Conservation (phyloP, 2,797 vertebrate genomes). For the Eurystomus glaucurus region DNA sequence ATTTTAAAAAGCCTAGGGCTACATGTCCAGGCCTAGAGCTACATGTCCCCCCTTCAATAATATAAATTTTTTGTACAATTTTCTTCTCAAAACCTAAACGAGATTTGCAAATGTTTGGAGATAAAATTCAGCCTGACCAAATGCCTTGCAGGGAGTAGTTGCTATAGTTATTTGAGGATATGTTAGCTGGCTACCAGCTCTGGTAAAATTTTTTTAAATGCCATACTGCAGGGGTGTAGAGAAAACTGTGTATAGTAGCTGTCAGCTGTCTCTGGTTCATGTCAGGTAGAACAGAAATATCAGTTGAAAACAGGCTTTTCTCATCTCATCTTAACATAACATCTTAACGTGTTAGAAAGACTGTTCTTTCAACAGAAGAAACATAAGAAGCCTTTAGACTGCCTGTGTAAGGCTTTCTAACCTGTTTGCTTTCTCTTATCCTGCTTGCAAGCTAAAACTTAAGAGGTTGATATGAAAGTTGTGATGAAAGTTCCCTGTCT, state of each 20-base stretch:
- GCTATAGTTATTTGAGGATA: neutral
- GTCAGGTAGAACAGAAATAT: neutral
- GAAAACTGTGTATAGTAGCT: neutral
- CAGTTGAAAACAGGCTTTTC: neutral
- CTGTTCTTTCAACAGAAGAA: neutral
- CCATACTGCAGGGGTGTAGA: neutral
- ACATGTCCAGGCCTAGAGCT: too few species aligned
- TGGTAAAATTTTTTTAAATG: neutral
- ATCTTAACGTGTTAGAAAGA: neutral
- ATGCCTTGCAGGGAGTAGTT: neutral
- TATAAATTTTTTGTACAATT: accelerated
- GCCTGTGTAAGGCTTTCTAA: neutral
- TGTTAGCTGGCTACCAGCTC: neutral
- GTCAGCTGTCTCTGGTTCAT: neutral
- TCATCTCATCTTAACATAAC: neutral
- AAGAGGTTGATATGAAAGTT: neutral
- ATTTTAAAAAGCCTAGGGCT: too few species aligned
- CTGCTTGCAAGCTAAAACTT: neutral
- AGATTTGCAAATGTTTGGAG: neutral
- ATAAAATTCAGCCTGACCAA: neutral
- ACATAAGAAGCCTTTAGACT: neutral
- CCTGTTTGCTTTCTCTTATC: neutral
- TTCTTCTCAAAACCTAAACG: neutral
- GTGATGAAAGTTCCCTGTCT: conserved; percentile 18
- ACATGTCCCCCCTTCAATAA: too few species aligned